phyloP scores from a whole-genome alignment of 1,140 invertebrate genomes.

The Scaptomyza montana region DNA sequence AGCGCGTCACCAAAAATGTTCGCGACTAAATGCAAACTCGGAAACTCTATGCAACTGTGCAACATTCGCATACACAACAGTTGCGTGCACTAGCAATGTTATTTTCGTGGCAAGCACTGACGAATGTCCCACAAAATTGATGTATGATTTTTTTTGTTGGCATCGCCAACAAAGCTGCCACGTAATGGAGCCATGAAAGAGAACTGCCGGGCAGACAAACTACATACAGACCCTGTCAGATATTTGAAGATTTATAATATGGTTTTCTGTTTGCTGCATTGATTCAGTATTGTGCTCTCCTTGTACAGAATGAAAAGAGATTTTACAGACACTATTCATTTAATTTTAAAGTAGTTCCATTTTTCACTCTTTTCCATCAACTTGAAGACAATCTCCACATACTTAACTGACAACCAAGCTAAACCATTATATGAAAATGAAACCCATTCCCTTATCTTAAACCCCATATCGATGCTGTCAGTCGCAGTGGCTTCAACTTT shows the following conservation, averaged over 20 bases:
- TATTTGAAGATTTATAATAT: constrained; percentile 70
- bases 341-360: background rate
- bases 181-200: constrained; percentile 8
- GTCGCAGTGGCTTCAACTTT: constrained; percentile 24
- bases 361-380: background rate
- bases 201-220: background rate
- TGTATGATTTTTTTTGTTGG: constrained; percentile 64
- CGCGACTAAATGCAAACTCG: constrained; percentile 37
- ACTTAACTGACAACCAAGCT: background rate
- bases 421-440: background rate
- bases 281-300: constrained; percentile 14
- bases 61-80: constrained; percentile 19
- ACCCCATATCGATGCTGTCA: constrained; percentile 40
- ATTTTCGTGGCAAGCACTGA: constrained; percentile 67
- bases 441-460: background rate
- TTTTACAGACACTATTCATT: background rate
- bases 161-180: background rate
- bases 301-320: constrained; percentile 4
- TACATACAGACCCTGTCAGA: constrained; percentile 15
- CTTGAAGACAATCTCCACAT: background rate
- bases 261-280: constrained; percentile 11
- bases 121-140: constrained; percentile 74
- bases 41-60: constrained; percentile 12
- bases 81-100: constrained; percentile 34
- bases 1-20: constrained; percentile 27